phyloP scores from a whole-genome alignment of 92 coral and sea anemone genomes.

The Parazoanthus atlanticus region DNA sequence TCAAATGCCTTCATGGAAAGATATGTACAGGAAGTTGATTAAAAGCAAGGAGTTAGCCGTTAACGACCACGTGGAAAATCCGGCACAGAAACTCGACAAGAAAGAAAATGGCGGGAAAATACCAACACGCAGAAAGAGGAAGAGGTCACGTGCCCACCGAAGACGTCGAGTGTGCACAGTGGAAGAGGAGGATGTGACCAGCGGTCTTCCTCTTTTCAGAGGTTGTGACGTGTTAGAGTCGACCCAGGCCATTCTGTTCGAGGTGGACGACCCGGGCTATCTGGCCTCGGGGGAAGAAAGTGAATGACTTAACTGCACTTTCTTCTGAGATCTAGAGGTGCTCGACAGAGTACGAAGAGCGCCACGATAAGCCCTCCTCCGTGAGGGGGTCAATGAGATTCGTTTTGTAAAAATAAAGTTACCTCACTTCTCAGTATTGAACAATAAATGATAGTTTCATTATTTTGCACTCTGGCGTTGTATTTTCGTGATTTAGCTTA shows the following conservation, averaged over 20 bases:
- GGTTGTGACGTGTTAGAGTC: conserved; percentile 5
- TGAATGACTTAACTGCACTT: neutral
- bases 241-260: conserved; percentile 19
- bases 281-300: conserved; percentile 35
- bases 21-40: conserved; percentile 1
- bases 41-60: neutral
- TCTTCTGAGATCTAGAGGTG: too few species aligned
- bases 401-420: too few species aligned
- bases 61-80: neutral
- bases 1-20: conserved; percentile 4
- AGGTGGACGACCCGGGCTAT: conserved; percentile 14
- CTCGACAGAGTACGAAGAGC: too few species aligned
- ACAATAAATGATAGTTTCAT: too few species aligned
- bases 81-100: neutral
- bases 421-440: too few species aligned
- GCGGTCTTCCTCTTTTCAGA: conserved; percentile 22
- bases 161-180: neutral
- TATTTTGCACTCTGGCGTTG: too few species aligned
- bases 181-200: neutral
- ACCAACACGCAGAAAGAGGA: neutral
- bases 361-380: too few species aligned
- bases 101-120: neutral
- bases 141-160: neutral
- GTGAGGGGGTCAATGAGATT: too few species aligned
- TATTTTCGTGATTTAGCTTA: too few species aligned